These are phyloP conservation scores for Carabus problematicus DNA, from an alignment of 2,888 invertebrate species.

Conservation along the genomic window DNA sequence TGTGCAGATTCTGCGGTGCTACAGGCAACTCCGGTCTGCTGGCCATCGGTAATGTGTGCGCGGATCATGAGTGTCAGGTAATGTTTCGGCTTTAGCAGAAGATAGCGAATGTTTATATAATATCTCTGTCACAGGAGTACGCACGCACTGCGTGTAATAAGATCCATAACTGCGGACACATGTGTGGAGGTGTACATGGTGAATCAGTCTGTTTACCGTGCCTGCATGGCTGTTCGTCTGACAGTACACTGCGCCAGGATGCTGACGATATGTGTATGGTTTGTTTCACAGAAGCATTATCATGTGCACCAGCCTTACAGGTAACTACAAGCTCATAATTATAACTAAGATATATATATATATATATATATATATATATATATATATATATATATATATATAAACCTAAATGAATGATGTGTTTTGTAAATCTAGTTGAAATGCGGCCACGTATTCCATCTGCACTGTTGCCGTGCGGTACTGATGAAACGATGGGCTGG, in stretches of 20 bases:
- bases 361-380: too few relatives aligned
- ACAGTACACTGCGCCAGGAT: constrained; percentile 80
- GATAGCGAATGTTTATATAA: constrained; percentile 6
- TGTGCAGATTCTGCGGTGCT: constrained; percentile 91
- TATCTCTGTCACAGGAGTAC: constrained; percentile 67
- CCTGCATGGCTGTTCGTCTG: constrained; percentile 77
- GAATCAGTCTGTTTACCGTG: constrained; percentile 90
- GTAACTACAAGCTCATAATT: constrained; percentile 57
- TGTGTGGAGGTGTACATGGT: constrained; percentile 91
- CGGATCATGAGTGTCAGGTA: constrained; percentile 92
- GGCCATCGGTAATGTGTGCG: constrained; percentile 92
- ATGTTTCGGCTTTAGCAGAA: constrained; percentile 43
- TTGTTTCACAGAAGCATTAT: constrained; percentile 96
- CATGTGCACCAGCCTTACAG: constrained; percentile 93
- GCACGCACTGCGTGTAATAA: constrained; percentile 83
- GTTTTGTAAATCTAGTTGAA: constrained; percentile 66
- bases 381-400: too few relatives aligned
- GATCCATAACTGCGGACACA: constrained; percentile 85
- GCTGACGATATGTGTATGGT: constrained; percentile 99
- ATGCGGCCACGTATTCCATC: constrained; percentile 96
- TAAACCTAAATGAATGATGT: constrained; percentile 43
- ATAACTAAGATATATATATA: too few relatives aligned
- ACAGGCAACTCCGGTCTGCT: constrained; percentile 82
- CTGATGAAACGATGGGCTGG: constrained; percentile 91
- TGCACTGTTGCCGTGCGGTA: constrained; percentile 87